phyloP scores from a whole-genome alignment of 2,113 vertebrate genomes.

The Sturnus vulgaris region DNA sequence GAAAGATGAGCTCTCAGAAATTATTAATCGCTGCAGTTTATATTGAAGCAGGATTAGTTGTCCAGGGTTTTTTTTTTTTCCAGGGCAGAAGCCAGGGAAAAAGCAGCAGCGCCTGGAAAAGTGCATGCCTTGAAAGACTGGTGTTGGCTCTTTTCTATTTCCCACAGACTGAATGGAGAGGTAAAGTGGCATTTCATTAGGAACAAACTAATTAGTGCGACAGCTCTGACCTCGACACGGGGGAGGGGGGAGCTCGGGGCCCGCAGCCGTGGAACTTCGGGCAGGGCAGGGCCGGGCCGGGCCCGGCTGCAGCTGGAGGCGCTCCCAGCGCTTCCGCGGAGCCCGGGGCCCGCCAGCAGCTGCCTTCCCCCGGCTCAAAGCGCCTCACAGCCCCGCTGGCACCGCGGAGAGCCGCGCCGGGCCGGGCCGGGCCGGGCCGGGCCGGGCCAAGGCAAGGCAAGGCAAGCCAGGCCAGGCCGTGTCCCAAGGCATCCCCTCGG shows the following conservation, averaged over 20 bases:
- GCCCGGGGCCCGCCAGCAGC: no score
- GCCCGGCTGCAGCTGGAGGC: background rate
- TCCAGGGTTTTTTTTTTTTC: background rate
- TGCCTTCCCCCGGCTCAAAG: rapidly evolving
- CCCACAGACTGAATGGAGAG: background rate
- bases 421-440: rapidly evolving
- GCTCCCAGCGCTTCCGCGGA: background rate
- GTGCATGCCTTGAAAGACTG: rapidly evolving
- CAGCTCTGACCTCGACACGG: background rate
- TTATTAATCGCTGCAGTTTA: background rate
- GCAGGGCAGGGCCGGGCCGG: rapidly evolving
- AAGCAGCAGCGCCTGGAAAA: background rate
- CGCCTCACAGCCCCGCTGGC: rapidly evolving
- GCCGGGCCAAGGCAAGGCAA: rapidly evolving
- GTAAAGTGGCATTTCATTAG: rapidly evolving
- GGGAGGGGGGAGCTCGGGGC: rapidly evolving
- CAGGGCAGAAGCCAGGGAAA: background rate
- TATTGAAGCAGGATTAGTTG: background rate
- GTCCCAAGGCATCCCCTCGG: rapidly evolving
- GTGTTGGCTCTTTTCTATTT: no score
- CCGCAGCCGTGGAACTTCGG: background rate
- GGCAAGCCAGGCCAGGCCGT: rapidly evolving
- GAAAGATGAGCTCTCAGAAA: background rate
- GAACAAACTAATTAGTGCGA: background rate
- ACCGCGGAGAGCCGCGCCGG: rapidly evolving